A percentile compares a stretch with the other conserved stretches of the same genome.
Evolutionary conservation across 2,113 vertebrate genomes (phyloP).

Genomic region (Pelmatolapia mariae): DNA sequence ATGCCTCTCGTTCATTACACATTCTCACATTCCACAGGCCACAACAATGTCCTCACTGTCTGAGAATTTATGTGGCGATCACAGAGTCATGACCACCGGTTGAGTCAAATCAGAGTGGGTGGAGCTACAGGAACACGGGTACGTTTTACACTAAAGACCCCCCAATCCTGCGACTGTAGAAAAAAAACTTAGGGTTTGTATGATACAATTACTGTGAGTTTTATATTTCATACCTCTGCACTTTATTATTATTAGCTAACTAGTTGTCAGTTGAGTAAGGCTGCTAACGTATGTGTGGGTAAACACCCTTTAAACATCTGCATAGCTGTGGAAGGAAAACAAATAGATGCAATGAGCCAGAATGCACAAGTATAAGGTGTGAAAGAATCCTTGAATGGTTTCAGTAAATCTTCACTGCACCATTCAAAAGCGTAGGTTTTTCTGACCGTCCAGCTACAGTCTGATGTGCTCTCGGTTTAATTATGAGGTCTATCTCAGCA

Average conservation of each 20-base stretch:
- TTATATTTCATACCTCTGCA: fast-evolving
- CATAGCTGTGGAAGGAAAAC: fast-evolving
- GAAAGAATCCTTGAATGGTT: neutral
- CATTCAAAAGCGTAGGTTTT: neutral
- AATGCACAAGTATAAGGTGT: neutral
- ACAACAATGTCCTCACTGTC: constrained; percentile 25
- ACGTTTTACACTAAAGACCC: neutral
- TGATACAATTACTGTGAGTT: neutral
- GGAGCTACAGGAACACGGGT: neutral
- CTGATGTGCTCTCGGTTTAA: neutral
- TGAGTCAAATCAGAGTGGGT: neutral
- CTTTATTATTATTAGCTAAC: neutral
- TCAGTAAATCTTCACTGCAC: neutral
- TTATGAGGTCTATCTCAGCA: neutral
- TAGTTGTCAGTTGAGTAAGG: fast-evolving
- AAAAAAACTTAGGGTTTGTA: fast-evolving
- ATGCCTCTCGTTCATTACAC: constrained; percentile 70
- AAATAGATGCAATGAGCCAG: fast-evolving
- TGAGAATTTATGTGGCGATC: constrained; percentile 10
- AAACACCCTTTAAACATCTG: neutral
- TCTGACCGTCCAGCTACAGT: neutral
- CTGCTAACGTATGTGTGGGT: neutral
- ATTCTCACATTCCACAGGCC: constrained; percentile 67
- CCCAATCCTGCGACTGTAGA: neutral
- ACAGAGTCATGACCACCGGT: neutral